These are phyloP conservation scores for Ceratina calcarata DNA, from an alignment of 1,140 invertebrate genomes.

Conservation along the genomic window DNA sequence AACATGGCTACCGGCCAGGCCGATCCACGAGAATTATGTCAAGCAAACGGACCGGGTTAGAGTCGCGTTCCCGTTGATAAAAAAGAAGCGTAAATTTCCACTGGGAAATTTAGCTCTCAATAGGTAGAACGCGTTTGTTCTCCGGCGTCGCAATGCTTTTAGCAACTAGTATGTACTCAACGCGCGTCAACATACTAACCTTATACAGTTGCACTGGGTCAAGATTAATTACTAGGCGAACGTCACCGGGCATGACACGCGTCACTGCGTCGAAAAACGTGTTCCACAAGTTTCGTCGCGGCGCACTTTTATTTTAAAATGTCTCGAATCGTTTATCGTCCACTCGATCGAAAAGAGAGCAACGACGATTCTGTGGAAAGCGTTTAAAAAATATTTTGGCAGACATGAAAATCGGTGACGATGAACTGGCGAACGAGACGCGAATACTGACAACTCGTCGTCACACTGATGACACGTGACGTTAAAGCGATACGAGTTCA, in stretches of 20 bases:
- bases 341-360: background rate
- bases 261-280: background rate
- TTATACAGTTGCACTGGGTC: background rate
- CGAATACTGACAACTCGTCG: constrained; percentile 14
- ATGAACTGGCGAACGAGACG: background rate
- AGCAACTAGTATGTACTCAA: background rate
- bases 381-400: background rate
- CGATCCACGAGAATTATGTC: constrained; percentile 16
- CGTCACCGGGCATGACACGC: too few species aligned
- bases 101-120: too few species aligned
- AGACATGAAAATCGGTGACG: background rate
- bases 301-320: background rate
- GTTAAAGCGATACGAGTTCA: background rate
- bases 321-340: background rate
- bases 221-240: constrained; percentile 18
- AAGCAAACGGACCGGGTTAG: constrained; percentile 1
- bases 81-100: background rate
- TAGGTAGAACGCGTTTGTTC: background rate
- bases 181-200: background rate
- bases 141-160: background rate
- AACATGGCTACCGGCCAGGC: constrained; percentile 19
- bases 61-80: too few species aligned
- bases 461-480: constrained; percentile 10
- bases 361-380: background rate
- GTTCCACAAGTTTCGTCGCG: background rate